phyloP scores from a whole-genome alignment of 2,113 vertebrate genomes.

The Labeo catla region DNA sequence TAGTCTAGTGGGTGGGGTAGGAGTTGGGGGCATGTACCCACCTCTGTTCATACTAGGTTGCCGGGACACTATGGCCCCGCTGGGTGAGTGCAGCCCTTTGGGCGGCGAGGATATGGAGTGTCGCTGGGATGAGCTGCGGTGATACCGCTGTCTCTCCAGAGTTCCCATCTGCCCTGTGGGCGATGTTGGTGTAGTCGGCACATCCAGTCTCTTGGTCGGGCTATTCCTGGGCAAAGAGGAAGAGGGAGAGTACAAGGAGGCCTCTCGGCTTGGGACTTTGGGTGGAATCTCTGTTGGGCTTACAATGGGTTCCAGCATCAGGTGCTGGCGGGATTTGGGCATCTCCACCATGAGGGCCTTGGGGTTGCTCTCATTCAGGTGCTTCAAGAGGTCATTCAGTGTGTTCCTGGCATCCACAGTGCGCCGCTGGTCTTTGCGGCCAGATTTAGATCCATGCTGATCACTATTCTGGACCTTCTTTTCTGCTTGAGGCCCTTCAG shows the following conservation, averaged over 20 bases:
- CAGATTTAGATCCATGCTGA: constrained; percentile 80
- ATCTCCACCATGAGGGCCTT: constrained; percentile 91
- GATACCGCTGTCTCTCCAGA: constrained; percentile 91
- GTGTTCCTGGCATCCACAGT: constrained; percentile 96
- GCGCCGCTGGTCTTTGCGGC: constrained; percentile 89
- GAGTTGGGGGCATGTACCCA: constrained; percentile 85
- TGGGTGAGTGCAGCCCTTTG: constrained; percentile 90
- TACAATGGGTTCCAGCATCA: constrained; percentile 92
- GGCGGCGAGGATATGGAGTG: constrained; percentile 94
- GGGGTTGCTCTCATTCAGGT: constrained; percentile 90
- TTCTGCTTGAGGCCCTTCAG: constrained; percentile 87
- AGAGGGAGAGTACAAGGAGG: constrained; percentile 93
- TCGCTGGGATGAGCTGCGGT: constrained; percentile 93
- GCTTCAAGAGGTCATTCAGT: constrained; percentile 95
- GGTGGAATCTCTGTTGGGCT: constrained; percentile 92
- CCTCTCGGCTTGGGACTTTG: constrained; percentile 93
- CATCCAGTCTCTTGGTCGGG: constrained; percentile 95
- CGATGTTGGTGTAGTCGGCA: constrained; percentile 87
- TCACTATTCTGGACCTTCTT: constrained; percentile 85
- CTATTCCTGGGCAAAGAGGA: constrained; percentile 95
- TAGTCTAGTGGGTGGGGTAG: constrained; percentile 88
- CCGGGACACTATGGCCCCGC: constrained; percentile 90
- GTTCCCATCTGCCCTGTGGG: constrained; percentile 88
- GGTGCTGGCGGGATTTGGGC: constrained; percentile 86
- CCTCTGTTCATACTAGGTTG: constrained; percentile 94